Conservation (phyloP, 2,797 vertebrate genomes). For the Cacajao melanocephalus region DNA sequence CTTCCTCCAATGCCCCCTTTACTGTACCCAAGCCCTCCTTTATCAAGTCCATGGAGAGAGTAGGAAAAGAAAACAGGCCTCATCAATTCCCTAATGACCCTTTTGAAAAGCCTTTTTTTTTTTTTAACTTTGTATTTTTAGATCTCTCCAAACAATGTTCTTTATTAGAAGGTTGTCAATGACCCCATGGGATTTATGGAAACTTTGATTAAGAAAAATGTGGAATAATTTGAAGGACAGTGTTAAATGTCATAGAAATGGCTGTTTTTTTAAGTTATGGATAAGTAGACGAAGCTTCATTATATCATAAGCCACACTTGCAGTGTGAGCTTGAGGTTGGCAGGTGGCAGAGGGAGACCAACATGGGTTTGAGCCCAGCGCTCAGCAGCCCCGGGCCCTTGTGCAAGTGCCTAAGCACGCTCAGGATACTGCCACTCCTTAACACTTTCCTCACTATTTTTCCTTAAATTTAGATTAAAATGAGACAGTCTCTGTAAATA, state of each 20-base stretch:
- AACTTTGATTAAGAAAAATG: conserved; percentile 85
- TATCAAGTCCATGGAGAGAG: conserved; percentile 77
- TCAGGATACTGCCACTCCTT: neutral
- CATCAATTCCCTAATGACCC: conserved; percentile 85
- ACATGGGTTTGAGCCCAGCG: neutral
- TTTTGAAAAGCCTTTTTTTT: conserved; percentile 74
- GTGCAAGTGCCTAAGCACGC: no score
- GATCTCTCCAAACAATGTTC: conserved; percentile 80
- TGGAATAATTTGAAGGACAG: conserved; percentile 82
- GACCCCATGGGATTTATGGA: conserved; percentile 79
- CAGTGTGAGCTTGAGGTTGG: neutral
- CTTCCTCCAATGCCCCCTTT: neutral
- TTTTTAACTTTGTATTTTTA: conserved; percentile 82
- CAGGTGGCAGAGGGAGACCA: accelerated
- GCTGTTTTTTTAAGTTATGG: neutral
- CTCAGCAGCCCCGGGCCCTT: accelerated
- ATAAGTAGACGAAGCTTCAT: neutral
- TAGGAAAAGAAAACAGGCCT: conserved; percentile 83
- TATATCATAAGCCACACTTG: neutral
- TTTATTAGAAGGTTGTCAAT: conserved; percentile 81
- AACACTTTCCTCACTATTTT: neutral
- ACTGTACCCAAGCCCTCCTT: conserved; percentile 52
- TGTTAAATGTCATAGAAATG: conserved; percentile 58
- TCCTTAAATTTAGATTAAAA: neutral
- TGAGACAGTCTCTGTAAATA: neutral